These are phyloP conservation scores for Xiphias gladius DNA, from an alignment of 2,113 vertebrate species.

Conservation along the genomic window DNA sequence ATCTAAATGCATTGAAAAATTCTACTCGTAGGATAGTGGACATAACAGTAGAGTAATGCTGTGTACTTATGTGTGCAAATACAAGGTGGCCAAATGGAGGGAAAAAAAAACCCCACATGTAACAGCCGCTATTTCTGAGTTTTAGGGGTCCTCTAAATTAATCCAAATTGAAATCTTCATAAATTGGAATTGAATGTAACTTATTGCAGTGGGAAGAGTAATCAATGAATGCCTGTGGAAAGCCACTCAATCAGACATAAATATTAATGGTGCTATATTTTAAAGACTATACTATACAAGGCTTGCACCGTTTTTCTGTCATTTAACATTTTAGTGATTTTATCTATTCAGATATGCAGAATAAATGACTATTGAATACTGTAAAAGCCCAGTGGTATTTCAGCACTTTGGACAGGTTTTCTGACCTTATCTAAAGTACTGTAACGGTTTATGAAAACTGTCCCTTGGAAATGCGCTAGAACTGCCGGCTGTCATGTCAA, in stretches of 20 bases:
- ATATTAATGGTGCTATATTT: too few relatives aligned
- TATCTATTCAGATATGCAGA: constrained; percentile 1
- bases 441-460: constrained; percentile 15
- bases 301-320: too few relatives aligned
- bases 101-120: not conserved
- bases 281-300: too few relatives aligned
- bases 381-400: not conserved
- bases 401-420: not conserved
- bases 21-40: not conserved
- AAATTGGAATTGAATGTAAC: not conserved
- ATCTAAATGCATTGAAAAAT: not conserved
- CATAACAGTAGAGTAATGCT: not conserved
- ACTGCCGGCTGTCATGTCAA: constrained; percentile 20
- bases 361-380: not conserved
- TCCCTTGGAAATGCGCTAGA: constrained; percentile 4
- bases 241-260: not conserved
- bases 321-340: not conserved
- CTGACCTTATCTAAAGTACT: constrained; percentile 9
- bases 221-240: not conserved
- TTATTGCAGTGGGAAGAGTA: not conserved
- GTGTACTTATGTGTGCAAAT: not conserved
- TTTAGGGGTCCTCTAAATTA: not conserved
- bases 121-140: not conserved
- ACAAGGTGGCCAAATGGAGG: not conserved
- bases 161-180: constrained; percentile 13